Base-by-base conservation (phyloP, 2,888 invertebrate species). In the Loripinus fragilis region DNA sequence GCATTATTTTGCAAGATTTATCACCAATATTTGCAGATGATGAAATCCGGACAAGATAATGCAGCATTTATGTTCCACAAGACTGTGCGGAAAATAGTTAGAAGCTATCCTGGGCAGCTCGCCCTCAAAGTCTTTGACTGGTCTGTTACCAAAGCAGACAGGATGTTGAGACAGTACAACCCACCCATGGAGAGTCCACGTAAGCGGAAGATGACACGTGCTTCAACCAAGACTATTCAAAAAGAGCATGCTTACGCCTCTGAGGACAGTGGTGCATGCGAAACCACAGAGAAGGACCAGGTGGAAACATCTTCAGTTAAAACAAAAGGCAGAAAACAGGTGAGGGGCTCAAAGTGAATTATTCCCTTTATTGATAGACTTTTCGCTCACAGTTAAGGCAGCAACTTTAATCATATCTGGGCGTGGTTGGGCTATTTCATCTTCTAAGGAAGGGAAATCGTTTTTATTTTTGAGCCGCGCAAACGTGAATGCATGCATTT, bases 101-200 rank as follows among this genome's bases (percentile, higher is more conserved):
- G 71, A 65, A 76, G 74, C 5, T 28, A 35, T 33, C 81, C 81
- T 0, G 81, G 81, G 3, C 67, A 50, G 23, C 10, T 71, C 2
- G 23, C 74, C 1, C n/a, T 82, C 0, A 50, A 45, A 15, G 60
- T 78, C 0, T 33, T 82, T 5, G 81, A 82, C 50, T 76, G 78
- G 76, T 74, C 71, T 5, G 41, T 82, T 0, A 74, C 74, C 41
- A 72, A 41, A 25, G 45, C 73, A 7, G 76, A 76, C n/a, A 15
- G 25, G 10, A 12, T 71, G 20, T 64, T 78, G 0, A 67, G 38
- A 2, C 38, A 30, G 2, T n/a, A 76, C n/a, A 64, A 48, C n/a
- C 70, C 77, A 1, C 68, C 65, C n/a, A 38, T 69, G 41, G 50
- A 28, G 28, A 69, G 72, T 28, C 72, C 72, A 17, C 20, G 77